Evolutionary conservation across 2,888 invertebrate genomes (phyloP).

Genomic region (Chrysodeixis includens): DNA sequence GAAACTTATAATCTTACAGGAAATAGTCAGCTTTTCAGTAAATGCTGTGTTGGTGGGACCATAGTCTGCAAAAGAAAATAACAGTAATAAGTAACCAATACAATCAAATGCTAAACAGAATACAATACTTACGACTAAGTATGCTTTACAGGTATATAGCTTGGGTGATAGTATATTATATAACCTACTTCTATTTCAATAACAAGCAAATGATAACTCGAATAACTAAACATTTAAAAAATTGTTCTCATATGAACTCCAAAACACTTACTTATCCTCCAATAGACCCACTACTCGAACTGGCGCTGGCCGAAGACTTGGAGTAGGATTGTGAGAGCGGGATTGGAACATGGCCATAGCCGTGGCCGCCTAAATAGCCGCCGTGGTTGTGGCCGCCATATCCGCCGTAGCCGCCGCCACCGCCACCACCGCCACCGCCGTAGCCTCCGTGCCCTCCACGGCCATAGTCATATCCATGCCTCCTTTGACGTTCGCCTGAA

Average conservation of each 20-base stretch:
- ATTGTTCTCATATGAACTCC: no score
- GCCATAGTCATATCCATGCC: conserved; percentile 62
- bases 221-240: no score
- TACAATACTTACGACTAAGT: no score
- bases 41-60: neutral
- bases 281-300: conserved; percentile 63
- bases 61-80: no score
- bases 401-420: conserved; percentile 58
- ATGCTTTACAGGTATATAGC: no score
- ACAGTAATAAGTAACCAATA: no score
- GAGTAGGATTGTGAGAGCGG: conserved; percentile 71
- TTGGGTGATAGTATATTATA: no score
- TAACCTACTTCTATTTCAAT: no score
- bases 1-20: neutral
- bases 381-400: conserved; percentile 52
- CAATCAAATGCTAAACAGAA: no score
- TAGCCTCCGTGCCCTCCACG: conserved; percentile 61
- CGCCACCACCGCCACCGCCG: conserved; percentile 54
- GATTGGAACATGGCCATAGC: conserved; percentile 51
- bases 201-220: no score
- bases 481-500: conserved; percentile 62
- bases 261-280: conserved; percentile 29
- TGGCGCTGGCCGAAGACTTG: conserved; percentile 76
- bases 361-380: conserved; percentile 48
- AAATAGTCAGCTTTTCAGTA: neutral